Conservation (phyloP, 2,888 invertebrate species). For the Dryococelus australis region DNA sequence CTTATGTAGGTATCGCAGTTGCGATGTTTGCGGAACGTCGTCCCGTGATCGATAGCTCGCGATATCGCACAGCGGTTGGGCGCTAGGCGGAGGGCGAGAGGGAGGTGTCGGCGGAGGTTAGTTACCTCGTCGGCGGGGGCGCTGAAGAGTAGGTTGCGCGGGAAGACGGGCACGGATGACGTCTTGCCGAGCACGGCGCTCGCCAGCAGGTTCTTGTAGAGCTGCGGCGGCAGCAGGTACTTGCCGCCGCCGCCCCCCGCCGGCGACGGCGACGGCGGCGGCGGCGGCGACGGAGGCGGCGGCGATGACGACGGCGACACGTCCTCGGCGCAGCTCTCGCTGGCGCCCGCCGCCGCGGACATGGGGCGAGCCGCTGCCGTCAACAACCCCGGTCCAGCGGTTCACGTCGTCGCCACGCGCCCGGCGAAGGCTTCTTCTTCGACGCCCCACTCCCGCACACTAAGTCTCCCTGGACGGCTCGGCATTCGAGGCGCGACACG, state of each 20-base stretch:
- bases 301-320: background rate
- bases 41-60: too few species aligned
- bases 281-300: too few species aligned
- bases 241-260: conserved; percentile 45
- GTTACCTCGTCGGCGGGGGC: conserved; percentile 35
- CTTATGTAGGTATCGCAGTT: too few species aligned
- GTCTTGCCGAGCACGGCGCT: conserved; percentile 70
- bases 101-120: too few species aligned
- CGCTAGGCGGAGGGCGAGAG: background rate
- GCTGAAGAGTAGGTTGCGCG: conserved; percentile 54
- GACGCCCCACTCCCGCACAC: background rate
- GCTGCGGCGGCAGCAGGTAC: conserved; percentile 76
- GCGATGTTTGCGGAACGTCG: too few species aligned
- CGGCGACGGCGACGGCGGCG: background rate
- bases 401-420: too few species aligned
- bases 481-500: background rate
- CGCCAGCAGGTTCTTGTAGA: conserved; percentile 81
- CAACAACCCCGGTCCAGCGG: background rate
- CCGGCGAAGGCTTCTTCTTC: background rate
- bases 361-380: background rate
- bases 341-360: background rate
- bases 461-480: background rate
- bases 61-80: too few species aligned
- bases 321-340: background rate
- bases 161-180: conserved; percentile 57